phyloP scores from a whole-genome alignment of 2,113 vertebrate species.

The Chloroceryle aenea region DNA sequence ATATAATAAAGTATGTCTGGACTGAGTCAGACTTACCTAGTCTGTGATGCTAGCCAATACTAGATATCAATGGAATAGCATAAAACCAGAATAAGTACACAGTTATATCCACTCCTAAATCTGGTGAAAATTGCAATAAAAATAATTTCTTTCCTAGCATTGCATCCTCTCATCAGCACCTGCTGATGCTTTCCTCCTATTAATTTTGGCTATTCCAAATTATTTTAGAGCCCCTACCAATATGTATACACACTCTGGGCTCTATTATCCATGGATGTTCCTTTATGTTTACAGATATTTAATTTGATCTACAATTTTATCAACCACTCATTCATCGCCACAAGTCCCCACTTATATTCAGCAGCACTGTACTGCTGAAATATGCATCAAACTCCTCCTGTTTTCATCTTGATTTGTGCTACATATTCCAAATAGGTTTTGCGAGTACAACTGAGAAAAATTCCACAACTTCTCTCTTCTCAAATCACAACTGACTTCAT shows the following conservation, averaged over 20 bases:
- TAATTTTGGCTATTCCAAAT: not conserved
- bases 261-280: not conserved
- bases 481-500: not conserved
- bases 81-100: not conserved
- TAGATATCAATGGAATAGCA: not conserved
- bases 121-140: not conserved
- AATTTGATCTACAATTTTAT: not conserved
- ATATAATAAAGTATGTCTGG: too few relatives aligned
- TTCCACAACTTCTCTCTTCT: not conserved
- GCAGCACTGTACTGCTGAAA: not conserved
- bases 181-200: not conserved
- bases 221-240: not conserved
- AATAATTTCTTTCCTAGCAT: not conserved
- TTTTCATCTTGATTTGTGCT: not conserved
- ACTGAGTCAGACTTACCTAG: not conserved
- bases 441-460: not conserved
- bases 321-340: not conserved
- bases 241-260: not conserved
- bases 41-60: not conserved
- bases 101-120: not conserved
- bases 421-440: not conserved
- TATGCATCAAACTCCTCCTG: not conserved
- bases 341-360: not conserved
- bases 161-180: not conserved
- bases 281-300: not conserved